A percentile compares a stretch with the other conserved stretches of the same genome.
Evolutionary conservation across 2,797 vertebrate species (phyloP).

Genomic region (Miichthys miiuy): DNA sequence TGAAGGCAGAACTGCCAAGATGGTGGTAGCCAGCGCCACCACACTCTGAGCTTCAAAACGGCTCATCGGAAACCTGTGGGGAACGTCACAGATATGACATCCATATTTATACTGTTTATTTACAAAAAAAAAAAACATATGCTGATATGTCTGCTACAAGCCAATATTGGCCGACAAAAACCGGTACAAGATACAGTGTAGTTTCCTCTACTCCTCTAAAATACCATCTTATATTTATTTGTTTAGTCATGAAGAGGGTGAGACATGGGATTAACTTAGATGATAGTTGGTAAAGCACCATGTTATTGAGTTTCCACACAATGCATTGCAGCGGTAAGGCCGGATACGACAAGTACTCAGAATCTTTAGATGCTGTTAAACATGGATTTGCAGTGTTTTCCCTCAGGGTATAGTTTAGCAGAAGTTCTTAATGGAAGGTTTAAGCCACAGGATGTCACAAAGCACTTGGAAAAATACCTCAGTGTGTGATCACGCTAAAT

Average conservation of each 20-base stretch:
- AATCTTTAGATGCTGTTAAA: slow-evolving; percentile 20
- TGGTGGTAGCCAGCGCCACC: too few species aligned
- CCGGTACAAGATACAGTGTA: too few species aligned
- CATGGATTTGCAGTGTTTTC: slow-evolving; percentile 15
- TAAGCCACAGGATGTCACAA: slow-evolving; percentile 17
- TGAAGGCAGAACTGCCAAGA: too few species aligned
- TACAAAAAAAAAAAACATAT: too few species aligned
- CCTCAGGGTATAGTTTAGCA: not conserved
- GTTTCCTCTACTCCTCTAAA: too few species aligned
- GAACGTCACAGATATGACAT: too few species aligned
- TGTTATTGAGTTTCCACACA: not conserved
- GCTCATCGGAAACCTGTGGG: too few species aligned
- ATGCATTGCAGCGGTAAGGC: not conserved
- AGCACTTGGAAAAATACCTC: slow-evolving; percentile 18
- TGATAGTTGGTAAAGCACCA: not conserved
- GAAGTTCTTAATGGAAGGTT: slow-evolving; percentile 38
- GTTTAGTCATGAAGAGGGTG: not conserved
- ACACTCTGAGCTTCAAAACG: too few species aligned
- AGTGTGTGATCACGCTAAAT: slow-evolving; percentile 14
- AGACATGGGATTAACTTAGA: not conserved
- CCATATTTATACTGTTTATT: too few species aligned
- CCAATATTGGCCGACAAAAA: too few species aligned
- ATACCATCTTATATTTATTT: not conserved
- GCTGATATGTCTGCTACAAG: too few species aligned
- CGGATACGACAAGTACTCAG: not conserved